Conservation (phyloP, 2,113 vertebrate species). For the Lagopus leucura region DNA sequence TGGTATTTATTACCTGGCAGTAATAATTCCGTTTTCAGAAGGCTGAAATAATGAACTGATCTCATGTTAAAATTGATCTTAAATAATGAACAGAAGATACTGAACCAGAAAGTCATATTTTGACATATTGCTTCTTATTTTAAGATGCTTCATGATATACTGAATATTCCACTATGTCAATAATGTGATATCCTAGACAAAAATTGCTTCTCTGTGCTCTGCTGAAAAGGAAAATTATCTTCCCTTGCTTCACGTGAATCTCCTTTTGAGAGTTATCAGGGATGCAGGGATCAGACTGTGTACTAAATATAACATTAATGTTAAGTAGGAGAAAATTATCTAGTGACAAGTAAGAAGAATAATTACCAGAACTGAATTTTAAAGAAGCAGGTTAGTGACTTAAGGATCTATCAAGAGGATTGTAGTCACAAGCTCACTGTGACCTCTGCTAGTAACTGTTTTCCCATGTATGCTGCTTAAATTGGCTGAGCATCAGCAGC, state of each 20-base stretch:
- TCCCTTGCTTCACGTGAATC: not conserved
- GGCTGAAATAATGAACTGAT: not conserved
- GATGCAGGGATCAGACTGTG: not conserved
- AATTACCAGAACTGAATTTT: not conserved
- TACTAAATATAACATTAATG: not conserved
- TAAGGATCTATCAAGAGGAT: not conserved
- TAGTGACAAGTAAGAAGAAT: not conserved
- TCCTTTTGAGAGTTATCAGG: not conserved
- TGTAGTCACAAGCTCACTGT: not conserved
- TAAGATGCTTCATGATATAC: not conserved
- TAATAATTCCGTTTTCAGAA: not conserved
- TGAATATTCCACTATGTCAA: not conserved
- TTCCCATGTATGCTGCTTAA: not conserved
- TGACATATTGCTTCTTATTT: not conserved
- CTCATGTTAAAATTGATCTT: not conserved
- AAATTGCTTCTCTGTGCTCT: not conserved
- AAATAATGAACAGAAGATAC: not conserved
- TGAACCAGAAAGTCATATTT: not conserved
- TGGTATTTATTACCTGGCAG: not conserved
- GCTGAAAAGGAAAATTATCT: not conserved
- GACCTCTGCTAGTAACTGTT: not conserved
- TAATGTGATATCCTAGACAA: not conserved
- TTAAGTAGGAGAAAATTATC: not conserved
- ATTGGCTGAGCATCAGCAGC: not conserved
- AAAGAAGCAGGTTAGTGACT: not conserved